Percentiles rank a stretch among this genome's conserved stretches.
Conservation (phyloP, 2,113 vertebrate genomes). For the Galbula dea region DNA sequence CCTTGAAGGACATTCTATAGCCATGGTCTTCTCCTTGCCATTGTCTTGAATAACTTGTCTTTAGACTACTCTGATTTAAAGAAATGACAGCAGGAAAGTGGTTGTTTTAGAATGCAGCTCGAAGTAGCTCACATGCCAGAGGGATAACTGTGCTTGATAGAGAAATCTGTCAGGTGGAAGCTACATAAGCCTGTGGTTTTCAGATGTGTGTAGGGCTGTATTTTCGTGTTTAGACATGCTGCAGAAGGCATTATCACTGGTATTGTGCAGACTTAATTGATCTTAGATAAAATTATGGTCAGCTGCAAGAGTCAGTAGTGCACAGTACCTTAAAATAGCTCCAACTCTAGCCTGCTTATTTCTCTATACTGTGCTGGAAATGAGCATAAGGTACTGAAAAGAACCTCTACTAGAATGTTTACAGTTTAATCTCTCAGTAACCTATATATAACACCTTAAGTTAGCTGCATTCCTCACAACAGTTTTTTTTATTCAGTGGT, state of each 20-base stretch:
- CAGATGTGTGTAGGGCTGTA: background rate
- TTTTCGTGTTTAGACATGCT: background rate
- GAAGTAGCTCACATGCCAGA: background rate
- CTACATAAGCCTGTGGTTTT: accelerated
- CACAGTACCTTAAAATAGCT: conserved; percentile 8
- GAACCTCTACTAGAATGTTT: background rate
- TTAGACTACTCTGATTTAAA: background rate
- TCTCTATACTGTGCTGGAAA: background rate
- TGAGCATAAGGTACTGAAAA: background rate
- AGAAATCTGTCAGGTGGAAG: background rate
- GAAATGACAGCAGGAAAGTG: background rate
- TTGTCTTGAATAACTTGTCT: background rate
- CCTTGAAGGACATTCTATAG: background rate
- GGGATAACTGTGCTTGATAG: background rate
- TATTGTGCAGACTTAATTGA: background rate
- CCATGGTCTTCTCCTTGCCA: background rate
- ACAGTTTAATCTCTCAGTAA: background rate
- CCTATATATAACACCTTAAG: background rate
- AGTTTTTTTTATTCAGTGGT: background rate
- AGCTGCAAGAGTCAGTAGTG: background rate
- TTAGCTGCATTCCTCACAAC: background rate
- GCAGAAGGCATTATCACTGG: background rate
- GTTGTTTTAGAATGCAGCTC: background rate
- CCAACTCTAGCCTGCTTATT: background rate
- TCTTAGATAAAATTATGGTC: background rate